phyloP scores from a whole-genome alignment of 2,888 invertebrate species.

The Drosophila falleni region DNA sequence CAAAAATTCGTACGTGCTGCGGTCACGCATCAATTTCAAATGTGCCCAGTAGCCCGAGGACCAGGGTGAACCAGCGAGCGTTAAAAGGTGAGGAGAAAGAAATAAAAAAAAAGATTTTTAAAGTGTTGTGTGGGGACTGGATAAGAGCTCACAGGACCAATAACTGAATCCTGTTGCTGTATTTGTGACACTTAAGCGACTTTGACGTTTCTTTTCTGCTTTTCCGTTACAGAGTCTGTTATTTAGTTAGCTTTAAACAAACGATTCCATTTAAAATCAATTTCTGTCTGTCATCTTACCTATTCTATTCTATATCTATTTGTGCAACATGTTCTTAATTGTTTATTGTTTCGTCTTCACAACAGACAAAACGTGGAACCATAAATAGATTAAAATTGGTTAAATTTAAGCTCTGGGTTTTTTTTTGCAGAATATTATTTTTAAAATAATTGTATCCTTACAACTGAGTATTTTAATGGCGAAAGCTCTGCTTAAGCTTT shows the following conservation, averaged over 20 bases:
- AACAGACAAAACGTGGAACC: too few relatives aligned
- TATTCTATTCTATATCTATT: too few relatives aligned
- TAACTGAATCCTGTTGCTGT: conserved; percentile 20
- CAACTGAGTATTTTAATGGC: too few relatives aligned
- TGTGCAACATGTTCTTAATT: background rate
- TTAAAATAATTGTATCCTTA: too few relatives aligned
- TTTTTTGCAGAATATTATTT: too few relatives aligned
- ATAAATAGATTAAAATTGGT: too few relatives aligned
- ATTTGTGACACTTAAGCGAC: conserved; percentile 24
- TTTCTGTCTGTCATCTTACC: conserved; percentile 5
- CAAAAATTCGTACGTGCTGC: conserved; percentile 69
- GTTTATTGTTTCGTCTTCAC: background rate
- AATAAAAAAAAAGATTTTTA: too few relatives aligned
- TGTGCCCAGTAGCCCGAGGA: conserved; percentile 6
- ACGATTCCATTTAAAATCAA: conserved; percentile 4
- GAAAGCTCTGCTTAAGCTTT: too few relatives aligned
- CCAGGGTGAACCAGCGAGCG: too few relatives aligned
- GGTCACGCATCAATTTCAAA: conserved; percentile 74
- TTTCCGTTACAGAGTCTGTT: background rate
- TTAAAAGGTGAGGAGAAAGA: too few relatives aligned
- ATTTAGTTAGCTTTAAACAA: conserved; percentile 3
- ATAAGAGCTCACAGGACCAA: background rate
- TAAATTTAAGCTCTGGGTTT: too few relatives aligned
- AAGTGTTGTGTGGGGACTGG: too few relatives aligned
- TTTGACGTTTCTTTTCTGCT: conserved; percentile 33